phyloP scores from a whole-genome alignment of 2,797 vertebrate species.

The Cyprinodon diabolis region DNA sequence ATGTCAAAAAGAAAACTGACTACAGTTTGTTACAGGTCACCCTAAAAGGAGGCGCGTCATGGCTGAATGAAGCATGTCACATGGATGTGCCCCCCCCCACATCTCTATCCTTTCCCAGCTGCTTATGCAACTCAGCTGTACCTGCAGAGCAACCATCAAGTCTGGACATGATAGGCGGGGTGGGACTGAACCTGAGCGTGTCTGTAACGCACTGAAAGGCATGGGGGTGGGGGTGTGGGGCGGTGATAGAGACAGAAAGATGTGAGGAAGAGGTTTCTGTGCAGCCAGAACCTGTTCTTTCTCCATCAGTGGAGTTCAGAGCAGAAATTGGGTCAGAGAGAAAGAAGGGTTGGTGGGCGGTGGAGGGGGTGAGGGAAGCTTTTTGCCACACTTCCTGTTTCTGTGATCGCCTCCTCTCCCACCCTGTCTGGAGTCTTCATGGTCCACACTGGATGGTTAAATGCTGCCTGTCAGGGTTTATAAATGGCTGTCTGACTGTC shows the following conservation, averaged over 20 bases:
- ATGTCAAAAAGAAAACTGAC: background rate
- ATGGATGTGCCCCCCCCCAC: background rate
- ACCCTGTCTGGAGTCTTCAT: background rate
- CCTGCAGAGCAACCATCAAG: constrained; percentile 74
- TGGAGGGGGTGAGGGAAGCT: too few species aligned
- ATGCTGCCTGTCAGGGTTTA: background rate
- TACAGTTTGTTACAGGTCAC: background rate
- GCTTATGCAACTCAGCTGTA: constrained; percentile 72
- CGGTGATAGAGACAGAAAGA: too few species aligned
- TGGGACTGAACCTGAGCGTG: constrained; percentile 40
- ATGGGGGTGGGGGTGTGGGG: too few species aligned
- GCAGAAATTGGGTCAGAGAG: constrained; percentile 75
- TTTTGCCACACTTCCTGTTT: constrained; percentile 52
- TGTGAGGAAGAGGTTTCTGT: constrained; percentile 16
- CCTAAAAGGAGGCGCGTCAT: background rate
- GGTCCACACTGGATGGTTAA: background rate
- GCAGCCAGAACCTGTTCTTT: constrained; percentile 7
- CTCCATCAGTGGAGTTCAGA: constrained; percentile 29
- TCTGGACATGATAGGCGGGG: constrained; percentile 66
- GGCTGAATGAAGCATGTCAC: background rate
- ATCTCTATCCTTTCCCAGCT: constrained; percentile 23
- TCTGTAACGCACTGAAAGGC: too few species aligned
- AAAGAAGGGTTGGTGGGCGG: too few species aligned
- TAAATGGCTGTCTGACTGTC: constrained; percentile 15
- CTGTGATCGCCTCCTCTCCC: background rate